Evolutionary conservation across 2,888 invertebrate species (phyloP), one percentile per base, ranked within the genome.

Genomic region (Dicranocentrus wangi): DNA sequence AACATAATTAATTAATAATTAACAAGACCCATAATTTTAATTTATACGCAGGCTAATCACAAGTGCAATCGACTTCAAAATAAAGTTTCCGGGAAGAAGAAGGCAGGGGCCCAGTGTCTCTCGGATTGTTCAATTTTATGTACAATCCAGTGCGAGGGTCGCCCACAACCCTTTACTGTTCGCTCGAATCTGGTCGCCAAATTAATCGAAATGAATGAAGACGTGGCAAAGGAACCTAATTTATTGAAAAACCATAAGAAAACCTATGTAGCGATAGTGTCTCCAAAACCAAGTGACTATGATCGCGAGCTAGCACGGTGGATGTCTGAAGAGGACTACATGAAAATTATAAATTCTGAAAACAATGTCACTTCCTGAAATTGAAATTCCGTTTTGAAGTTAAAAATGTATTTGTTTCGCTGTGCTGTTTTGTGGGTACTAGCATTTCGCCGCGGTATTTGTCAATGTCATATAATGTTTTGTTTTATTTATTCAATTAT

Each of bases 81-180:
- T 88, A 91, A 92, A 86, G 94, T 95, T 0, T 93, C 93, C 60
- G 97, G 97, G 0, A 97, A 96, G 89, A 92, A 93, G 0, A 97
- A 97, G 88, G 93, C 93, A 88, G 96, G 96, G 23, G 97, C 95
- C 0, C 96, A 96, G 89, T 90, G 91, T 71, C 88, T 97, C 47
- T 91, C 91, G 63, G 91, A 92, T 0, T 92, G 92, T 70, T 94
- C 96, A 0, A 90, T 92, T 15, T 90, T 97, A 80, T 96, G 96
- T 87, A 90, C 65, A 92, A 61, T 93, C 93, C 85, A 89, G 89
- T 0, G 92, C 93, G 43, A 70, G 23, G 70, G 61, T n/a, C 63
- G 71, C 88, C 93, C 92, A 0, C 90, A 91, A 61, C 90, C 89
- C 8, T 94, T 93, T 89, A 91, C 92, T 70, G 90, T 96, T 7